These are phyloP conservation scores for Pasiphila rectangulata DNA, from an alignment of 2,888 invertebrate species.

Conservation along the genomic window DNA sequence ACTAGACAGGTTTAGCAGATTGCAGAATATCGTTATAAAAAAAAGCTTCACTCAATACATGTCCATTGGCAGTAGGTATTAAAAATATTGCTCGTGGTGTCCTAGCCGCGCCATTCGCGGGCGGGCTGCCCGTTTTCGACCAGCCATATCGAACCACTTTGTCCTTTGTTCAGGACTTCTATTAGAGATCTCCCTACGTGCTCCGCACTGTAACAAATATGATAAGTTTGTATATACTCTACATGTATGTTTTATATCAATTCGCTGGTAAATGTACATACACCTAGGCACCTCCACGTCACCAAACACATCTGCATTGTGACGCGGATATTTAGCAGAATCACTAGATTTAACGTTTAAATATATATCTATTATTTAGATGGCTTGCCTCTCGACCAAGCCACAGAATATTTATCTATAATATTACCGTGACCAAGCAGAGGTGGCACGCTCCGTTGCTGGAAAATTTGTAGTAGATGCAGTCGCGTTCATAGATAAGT, in stretches of 20 bases:
- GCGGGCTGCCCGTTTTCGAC: constrained; percentile 85
- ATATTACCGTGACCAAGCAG: no score
- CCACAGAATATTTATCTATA: no score
- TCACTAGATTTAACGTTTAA: no score
- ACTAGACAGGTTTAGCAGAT: no score
- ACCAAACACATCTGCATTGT: no score
- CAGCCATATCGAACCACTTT: constrained; percentile 87
- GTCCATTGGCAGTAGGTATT: background rate
- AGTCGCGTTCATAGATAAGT: no score
- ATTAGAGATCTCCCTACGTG: constrained; percentile 85
- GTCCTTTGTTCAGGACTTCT: constrained; percentile 83
- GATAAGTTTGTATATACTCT: background rate
- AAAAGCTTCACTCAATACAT: background rate
- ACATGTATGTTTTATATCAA: background rate
- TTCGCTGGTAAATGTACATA: no score
- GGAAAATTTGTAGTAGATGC: no score
- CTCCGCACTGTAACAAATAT: constrained; percentile 80
- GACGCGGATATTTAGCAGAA: no score
- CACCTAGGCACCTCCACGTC: no score
- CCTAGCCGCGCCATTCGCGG: constrained; percentile 79
- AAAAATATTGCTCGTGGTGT: background rate
- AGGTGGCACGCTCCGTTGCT: background rate
- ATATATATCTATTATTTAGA: no score
- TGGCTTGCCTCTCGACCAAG: no score
- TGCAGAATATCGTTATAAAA: background rate